Conservation (phyloP, 2,888 invertebrate species). For the Melipona bicolor region DNA sequence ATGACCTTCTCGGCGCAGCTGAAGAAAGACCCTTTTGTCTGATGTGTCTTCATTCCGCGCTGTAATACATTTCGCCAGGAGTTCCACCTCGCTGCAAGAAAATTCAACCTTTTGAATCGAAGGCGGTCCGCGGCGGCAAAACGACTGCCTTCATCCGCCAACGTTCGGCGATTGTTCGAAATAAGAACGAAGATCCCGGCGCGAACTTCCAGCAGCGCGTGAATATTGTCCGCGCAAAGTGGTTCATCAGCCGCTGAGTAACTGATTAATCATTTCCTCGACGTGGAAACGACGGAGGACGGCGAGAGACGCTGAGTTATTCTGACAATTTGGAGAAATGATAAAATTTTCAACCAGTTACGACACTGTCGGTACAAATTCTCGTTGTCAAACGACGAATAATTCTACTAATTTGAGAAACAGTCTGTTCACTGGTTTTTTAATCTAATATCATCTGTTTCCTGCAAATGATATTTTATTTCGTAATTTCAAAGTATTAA, state of each 20-base stretch:
- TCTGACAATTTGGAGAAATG: no score
- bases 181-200: background rate
- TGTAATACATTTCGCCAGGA: conserved; percentile 35
- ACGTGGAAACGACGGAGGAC: no score
- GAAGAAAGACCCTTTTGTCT: conserved; percentile 29
- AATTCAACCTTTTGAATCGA: conserved; percentile 25
- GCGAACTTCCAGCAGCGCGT: background rate
- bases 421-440: no score
- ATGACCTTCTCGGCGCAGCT: conserved; percentile 12
- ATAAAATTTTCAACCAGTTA: no score
- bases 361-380: no score
- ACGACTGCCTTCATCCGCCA: conserved; percentile 11
- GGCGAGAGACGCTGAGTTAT: no score
- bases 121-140: conserved; percentile 20
- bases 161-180: conserved; percentile 15
- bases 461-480: no score
- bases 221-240: background rate
- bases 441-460: no score
- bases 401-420: no score
- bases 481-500: no score
- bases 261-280: background rate
- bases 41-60: conserved; percentile 22
- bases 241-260: background rate
- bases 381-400: no score
- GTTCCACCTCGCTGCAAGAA: conserved; percentile 12